phyloP scores from a whole-genome alignment of 1,140 invertebrate genomes.

The Daktulosphaira vitifoliae region DNA sequence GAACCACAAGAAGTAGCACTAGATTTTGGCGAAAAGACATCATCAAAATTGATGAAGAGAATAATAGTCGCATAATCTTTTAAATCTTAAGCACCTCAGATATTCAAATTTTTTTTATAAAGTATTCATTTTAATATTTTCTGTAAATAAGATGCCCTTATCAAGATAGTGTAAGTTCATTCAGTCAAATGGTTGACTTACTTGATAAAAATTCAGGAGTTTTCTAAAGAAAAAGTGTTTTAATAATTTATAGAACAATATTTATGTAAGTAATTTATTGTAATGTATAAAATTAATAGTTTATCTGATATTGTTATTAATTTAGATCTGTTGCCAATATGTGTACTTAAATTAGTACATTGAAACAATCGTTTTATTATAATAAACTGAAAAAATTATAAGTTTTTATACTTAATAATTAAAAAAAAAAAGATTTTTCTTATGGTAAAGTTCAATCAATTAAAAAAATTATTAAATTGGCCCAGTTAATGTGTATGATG shows the following conservation, averaged over 20 bases:
- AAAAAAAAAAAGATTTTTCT: background rate
- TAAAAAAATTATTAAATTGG: background rate
- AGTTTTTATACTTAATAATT: background rate
- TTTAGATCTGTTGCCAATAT: too few species aligned
- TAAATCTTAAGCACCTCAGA: background rate
- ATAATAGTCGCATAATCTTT: conserved; percentile 19
- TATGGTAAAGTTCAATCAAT: background rate
- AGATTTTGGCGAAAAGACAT: conserved; percentile 12
- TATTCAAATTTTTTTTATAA: background rate
- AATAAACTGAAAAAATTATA: too few species aligned
- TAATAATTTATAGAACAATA: too few species aligned
- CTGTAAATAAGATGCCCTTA: too few species aligned
- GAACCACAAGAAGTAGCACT: background rate
- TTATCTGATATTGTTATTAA: too few species aligned
- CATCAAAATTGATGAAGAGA: background rate
- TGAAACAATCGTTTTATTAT: too few species aligned
- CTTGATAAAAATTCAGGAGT: too few species aligned
- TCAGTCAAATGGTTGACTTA: background rate
- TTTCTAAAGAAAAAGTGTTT: too few species aligned
- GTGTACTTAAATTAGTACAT: too few species aligned
- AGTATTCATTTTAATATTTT: background rate
- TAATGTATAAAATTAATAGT: too few species aligned
- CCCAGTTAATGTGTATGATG: conserved; percentile 12
- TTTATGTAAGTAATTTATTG: too few species aligned
- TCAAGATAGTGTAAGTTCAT: background rate